Conservation (phyloP, 2,113 vertebrate species). For the Muntiacus reevesi region DNA sequence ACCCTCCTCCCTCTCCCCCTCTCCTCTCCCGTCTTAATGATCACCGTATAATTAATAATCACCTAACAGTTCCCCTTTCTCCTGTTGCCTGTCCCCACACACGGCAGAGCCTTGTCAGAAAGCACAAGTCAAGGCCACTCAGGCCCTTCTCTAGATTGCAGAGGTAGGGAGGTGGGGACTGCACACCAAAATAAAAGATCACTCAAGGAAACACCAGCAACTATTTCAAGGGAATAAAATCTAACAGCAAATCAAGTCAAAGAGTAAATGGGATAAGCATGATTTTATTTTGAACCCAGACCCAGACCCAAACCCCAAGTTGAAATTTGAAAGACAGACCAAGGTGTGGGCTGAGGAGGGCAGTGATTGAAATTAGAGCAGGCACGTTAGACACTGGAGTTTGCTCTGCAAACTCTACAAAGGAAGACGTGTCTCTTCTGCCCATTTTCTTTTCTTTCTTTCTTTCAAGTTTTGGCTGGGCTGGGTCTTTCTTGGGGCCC, state of each 20-base stretch:
- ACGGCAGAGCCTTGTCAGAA: neutral
- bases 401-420: neutral
- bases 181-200: neutral
- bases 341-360: neutral
- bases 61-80: neutral
- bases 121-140: neutral
- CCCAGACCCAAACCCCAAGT: neutral
- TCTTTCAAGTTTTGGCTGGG: neutral
- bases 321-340: neutral
- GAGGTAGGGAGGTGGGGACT: neutral
- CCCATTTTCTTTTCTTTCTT: neutral
- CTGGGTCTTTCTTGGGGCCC: neutral
- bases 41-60: neutral
- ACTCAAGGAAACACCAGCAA: neutral
- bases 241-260: neutral
- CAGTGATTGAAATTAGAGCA: neutral
- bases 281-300: neutral
- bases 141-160: neutral
- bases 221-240: neutral
- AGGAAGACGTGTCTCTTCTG: neutral
- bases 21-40: neutral
- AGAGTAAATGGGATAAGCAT: neutral
- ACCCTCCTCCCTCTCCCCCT: fast-evolving
- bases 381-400: no score
- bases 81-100: no score